These are phyloP conservation scores for Morpho deidamia DNA, from an alignment of 2,888 invertebrate genomes.

Conservation along the genomic window DNA sequence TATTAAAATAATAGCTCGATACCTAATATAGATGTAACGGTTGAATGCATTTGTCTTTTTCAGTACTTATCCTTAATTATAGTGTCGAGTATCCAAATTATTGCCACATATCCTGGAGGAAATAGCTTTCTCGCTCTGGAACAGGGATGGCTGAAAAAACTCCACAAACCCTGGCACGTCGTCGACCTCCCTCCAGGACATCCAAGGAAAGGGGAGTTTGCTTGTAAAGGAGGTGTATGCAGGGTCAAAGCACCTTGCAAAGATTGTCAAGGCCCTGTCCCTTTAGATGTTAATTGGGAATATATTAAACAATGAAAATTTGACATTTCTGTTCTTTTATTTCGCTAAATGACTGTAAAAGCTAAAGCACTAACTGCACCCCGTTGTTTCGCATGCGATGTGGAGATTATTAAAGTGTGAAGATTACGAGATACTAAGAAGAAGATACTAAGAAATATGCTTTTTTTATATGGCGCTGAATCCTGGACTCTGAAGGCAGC, in stretches of 20 bases:
- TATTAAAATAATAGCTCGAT: too few relatives aligned
- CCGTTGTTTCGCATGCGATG: too few relatives aligned
- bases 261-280: conserved; percentile 38
- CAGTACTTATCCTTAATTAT: conserved; percentile 15
- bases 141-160: conserved; percentile 38
- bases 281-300: conserved; percentile 31
- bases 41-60: conserved; percentile 5
- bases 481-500: too few relatives aligned
- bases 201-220: conserved; percentile 47
- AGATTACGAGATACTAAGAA: too few relatives aligned
- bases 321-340: neutral
- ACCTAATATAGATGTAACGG: too few relatives aligned
- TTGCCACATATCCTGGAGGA: conserved; percentile 19
- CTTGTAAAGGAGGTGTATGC: conserved; percentile 38
- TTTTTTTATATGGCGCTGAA: too few relatives aligned
- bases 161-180: conserved; percentile 43
- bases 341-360: neutral
- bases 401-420: too few relatives aligned
- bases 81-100: conserved; percentile 3
- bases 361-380: too few relatives aligned
- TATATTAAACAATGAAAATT: conserved; percentile 15
- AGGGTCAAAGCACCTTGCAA: conserved; percentile 32
- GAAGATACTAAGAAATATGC: too few relatives aligned
- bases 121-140: conserved; percentile 30
- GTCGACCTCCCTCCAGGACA: conserved; percentile 34